Evolutionary conservation across 2,113 vertebrate species (phyloP).

Genomic region (Siniperca chuatsi): DNA sequence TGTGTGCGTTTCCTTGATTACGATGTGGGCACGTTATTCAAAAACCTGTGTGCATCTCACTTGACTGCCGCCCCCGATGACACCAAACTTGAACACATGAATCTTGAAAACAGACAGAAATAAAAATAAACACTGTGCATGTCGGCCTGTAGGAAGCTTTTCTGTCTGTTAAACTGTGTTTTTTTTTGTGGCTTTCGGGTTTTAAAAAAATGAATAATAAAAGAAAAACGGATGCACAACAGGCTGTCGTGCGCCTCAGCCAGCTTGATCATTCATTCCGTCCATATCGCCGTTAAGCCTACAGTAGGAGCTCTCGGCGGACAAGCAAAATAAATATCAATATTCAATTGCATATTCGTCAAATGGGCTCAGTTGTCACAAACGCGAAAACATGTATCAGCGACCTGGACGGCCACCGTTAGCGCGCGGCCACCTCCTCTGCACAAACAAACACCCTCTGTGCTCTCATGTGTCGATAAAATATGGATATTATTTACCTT

Average conservation of each 20-base stretch:
- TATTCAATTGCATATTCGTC: slow-evolving; percentile 10
- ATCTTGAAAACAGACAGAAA: neutral
- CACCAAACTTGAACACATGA: slow-evolving; percentile 29
- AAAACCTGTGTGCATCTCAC: slow-evolving; percentile 40
- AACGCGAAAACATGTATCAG: slow-evolving; percentile 1
- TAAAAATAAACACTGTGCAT: neutral
- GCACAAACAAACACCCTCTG: slow-evolving; percentile 11
- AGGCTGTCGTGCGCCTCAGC: slow-evolving; percentile 56
- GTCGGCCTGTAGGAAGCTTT: no score
- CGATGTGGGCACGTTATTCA: slow-evolving; percentile 36
- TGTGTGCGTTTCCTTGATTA: slow-evolving; percentile 46
- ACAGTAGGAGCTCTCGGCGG: slow-evolving; percentile 12
- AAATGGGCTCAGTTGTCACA: slow-evolving; percentile 17
- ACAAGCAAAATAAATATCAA: neutral
- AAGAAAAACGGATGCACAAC: slow-evolving; percentile 48
- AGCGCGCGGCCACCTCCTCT: slow-evolving; percentile 39
- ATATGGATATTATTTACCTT: slow-evolving; percentile 49
- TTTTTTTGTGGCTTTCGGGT: neutral
- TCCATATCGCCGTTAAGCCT: slow-evolving; percentile 5
- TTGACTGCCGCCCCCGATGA: slow-evolving; percentile 14
- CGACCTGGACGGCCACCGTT: slow-evolving; percentile 36
- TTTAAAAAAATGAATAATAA: neutral
- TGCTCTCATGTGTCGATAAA: neutral
- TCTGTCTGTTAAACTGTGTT: rapidly evolving
- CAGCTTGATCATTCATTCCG: slow-evolving; percentile 40